Percentiles rank a stretch among this genome's conserved stretches.
Evolutionary conservation across 2,888 invertebrate genomes (phyloP).

Genomic region (Gari tellinella): DNA sequence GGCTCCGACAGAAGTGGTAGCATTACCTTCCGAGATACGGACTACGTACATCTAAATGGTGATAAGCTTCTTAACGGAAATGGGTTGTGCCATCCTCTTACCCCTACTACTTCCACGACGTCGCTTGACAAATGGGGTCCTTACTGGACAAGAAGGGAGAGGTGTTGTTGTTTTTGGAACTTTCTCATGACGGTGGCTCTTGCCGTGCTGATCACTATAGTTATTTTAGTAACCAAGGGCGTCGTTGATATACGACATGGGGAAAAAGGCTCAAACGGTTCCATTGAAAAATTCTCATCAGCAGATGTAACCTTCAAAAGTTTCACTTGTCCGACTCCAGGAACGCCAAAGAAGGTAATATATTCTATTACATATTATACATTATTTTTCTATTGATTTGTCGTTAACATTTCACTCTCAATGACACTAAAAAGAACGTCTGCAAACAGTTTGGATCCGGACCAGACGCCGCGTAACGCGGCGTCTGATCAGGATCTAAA

Average conservation of each 20-base stretch:
- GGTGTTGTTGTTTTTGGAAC: slow-evolving; percentile 59
- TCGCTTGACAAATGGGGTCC: slow-evolving; percentile 54
- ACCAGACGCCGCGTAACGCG: no score
- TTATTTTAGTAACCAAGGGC: slow-evolving; percentile 48
- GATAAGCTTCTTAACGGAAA: slow-evolving; percentile 22
- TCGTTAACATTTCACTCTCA: no score
- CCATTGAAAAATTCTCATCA: slow-evolving; percentile 23
- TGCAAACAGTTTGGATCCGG: no score
- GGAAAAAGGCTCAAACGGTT: slow-evolving; percentile 4
- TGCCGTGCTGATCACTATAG: slow-evolving; percentile 37
- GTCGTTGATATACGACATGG: slow-evolving; percentile 18
- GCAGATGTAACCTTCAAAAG: slow-evolving; percentile 11
- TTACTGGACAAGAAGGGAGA: slow-evolving; percentile 53
- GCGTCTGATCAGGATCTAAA: no score
- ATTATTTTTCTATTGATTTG: no score
- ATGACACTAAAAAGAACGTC: no score
- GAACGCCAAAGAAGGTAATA: slow-evolving; percentile 7
- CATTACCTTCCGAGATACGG: slow-evolving; percentile 23
- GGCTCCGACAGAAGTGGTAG: slow-evolving; percentile 29
- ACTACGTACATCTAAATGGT: slow-evolving; percentile 30
- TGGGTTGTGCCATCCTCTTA: slow-evolving; percentile 4
- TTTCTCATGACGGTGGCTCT: slow-evolving; percentile 42
- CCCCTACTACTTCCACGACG: slow-evolving; percentile 37
- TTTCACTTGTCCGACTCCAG: slow-evolving; percentile 9
- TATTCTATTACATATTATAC: no score